These are phyloP conservation scores for Lathronympha strigana DNA, from an alignment of 2,888 invertebrate species.

Conservation along the genomic window DNA sequence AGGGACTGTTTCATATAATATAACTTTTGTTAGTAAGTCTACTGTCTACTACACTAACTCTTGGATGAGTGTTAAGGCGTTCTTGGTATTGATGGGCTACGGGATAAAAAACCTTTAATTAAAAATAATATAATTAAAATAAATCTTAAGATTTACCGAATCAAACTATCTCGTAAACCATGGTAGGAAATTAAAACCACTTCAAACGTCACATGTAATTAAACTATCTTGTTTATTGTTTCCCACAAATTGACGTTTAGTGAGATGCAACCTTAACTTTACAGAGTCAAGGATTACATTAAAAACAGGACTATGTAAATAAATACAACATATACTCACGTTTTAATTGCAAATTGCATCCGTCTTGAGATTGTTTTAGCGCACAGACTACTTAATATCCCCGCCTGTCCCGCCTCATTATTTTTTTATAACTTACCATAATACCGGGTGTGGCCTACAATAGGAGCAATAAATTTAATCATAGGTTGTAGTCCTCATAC, in stretches of 20 bases:
- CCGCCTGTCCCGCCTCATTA: no score
- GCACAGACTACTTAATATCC: not conserved
- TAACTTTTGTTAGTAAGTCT: no score
- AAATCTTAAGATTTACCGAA: not conserved
- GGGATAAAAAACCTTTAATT: not conserved
- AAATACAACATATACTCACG: not conserved
- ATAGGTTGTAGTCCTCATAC: no score
- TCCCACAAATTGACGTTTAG: not conserved
- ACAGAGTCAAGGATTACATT: not conserved
- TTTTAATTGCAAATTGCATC: slow-evolving; percentile 23
- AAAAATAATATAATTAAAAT: not conserved
- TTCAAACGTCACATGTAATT: not conserved
- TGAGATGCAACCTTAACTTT: not conserved
- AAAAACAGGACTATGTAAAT: not conserved
- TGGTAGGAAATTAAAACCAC: slow-evolving; percentile 6
- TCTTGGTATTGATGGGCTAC: no score
- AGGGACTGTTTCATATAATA: no score
- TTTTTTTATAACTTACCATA: no score
- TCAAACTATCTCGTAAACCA: not conserved
- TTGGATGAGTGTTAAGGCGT: no score
- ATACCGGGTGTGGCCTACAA: no score
- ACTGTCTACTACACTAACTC: no score
- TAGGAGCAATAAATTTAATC: no score
- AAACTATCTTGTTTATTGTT: no score
- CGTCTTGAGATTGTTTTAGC: slow-evolving; percentile 1